Evolutionary conservation across 2,888 invertebrate species (phyloP), one percentile per base, ranked within the genome.

Genomic region (Thereva nobilitata): DNA sequence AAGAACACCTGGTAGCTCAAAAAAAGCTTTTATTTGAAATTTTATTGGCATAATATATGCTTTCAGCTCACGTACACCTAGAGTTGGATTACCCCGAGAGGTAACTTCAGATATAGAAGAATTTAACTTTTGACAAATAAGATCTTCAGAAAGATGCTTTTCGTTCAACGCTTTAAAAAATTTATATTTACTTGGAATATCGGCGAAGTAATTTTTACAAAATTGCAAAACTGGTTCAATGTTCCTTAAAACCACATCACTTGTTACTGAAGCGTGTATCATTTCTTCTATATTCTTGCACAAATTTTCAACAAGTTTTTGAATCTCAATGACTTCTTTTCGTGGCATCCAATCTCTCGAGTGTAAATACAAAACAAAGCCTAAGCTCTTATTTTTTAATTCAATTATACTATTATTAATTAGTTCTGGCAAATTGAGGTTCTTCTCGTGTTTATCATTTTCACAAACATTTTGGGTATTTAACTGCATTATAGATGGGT

Each of bases 41-140:
- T 45, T 23, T 12, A 57, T 4, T 10, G 57, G 57, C 44, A 57
- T 37, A 45, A 59, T 35, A 10, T 12, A 45, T 10, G 34, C 37
- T 10, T 35, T 47, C n/a, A 44, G 23, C 35, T 23, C 1, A 9
- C 47, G 34, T 47, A 35, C 10, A 35, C 4, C 49, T 45, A 57
- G 45, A 35, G 23, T 9, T 3, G 57, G 54, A 35, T 35, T 37
- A 55, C 40, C 12, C n/a, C 40, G 4, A 40, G 10, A 38, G 44
- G 40, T 49, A 8, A 61, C 50, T 61, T 67, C 67, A 45, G 41
- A 38, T 34, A 59, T 50, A 40, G 12, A 57, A 47, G 23, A 40
- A 50, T 10, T 54, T 4, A 55, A 40, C 40, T 55, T 41, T 55
- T 55, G 55, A 12, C 34, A 40, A 41, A 40, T 40, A 23, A 41